Evolutionary conservation across 2,888 invertebrate species (phyloP).

Genomic region (Synanthedon myopaeformis): DNA sequence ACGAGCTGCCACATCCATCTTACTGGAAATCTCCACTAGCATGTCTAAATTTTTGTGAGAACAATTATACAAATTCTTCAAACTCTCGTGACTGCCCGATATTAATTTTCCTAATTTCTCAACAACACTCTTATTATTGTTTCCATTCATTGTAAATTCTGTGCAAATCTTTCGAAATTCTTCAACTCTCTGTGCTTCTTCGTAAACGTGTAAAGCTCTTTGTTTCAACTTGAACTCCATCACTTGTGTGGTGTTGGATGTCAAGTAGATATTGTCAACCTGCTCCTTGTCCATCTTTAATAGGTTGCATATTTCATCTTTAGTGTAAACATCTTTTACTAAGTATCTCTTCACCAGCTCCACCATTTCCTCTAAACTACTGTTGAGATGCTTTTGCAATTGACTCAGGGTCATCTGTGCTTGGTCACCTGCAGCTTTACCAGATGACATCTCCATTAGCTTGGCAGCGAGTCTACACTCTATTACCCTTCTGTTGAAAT

Average conservation of each 20-base stretch:
- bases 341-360: slow-evolving; percentile 73
- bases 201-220: slow-evolving; percentile 90
- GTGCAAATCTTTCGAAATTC: slow-evolving; percentile 77
- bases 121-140: slow-evolving; percentile 34
- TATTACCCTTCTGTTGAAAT: slow-evolving; percentile 93
- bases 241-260: slow-evolving; percentile 73
- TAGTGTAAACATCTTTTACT: slow-evolving; percentile 75
- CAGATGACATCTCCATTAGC: slow-evolving; percentile 60
- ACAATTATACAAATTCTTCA: slow-evolving; percentile 90
- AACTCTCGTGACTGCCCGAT: slow-evolving; percentile 89
- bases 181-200: slow-evolving; percentile 89
- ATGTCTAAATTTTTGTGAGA: slow-evolving; percentile 89
- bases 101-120: slow-evolving; percentile 82
- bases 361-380: slow-evolving; percentile 77
- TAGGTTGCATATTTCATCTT: slow-evolving; percentile 74
- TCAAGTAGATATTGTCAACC: slow-evolving; percentile 61
- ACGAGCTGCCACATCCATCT: slow-evolving; percentile 83
- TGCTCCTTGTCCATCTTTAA: slow-evolving; percentile 72
- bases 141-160: slow-evolving; percentile 30
- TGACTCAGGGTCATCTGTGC: slow-evolving; percentile 77
- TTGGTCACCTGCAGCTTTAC: slow-evolving; percentile 69
- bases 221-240: slow-evolving; percentile 83
- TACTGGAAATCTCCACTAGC: slow-evolving; percentile 80
- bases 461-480: slow-evolving; percentile 94
- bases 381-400: slow-evolving; percentile 76